These are phyloP conservation scores for Scopus umbretta DNA, from an alignment of 2,113 vertebrate species.

Conservation along the genomic window DNA sequence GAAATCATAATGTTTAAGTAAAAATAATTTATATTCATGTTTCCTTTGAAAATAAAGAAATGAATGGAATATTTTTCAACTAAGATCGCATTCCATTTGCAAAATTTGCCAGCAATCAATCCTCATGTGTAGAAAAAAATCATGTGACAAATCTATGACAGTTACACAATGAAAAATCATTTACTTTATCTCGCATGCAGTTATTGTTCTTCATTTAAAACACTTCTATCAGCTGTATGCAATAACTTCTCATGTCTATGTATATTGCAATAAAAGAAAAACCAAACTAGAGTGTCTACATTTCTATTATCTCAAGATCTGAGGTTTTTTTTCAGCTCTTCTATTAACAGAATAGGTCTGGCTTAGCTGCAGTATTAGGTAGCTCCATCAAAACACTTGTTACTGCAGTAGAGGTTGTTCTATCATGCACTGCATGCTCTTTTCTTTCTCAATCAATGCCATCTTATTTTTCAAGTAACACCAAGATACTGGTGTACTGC, in stretches of 20 bases:
- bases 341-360: not conserved
- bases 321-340: not conserved
- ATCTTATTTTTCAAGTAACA: not conserved
- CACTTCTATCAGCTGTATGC: not conserved
- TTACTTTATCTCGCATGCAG: not conserved
- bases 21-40: not conserved
- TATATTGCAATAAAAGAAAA: not conserved
- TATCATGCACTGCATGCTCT: not conserved
- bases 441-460: not conserved
- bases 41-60: constrained; percentile 1
- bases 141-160: not conserved
- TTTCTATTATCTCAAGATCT: not conserved
- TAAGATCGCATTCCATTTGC: not conserved
- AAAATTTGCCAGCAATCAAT: not conserved
- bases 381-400: not conserved
- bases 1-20: not conserved
- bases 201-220: not conserved
- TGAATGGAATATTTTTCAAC: not conserved
- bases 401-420: not conserved
- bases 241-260: not conserved
- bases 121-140: not conserved
- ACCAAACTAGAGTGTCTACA: not conserved
- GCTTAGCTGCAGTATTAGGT: not conserved
- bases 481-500: not conserved
- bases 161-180: not conserved